Conservation (phyloP, 2,797 vertebrate genomes). For the Periophthalmus magnuspinnatus region DNA sequence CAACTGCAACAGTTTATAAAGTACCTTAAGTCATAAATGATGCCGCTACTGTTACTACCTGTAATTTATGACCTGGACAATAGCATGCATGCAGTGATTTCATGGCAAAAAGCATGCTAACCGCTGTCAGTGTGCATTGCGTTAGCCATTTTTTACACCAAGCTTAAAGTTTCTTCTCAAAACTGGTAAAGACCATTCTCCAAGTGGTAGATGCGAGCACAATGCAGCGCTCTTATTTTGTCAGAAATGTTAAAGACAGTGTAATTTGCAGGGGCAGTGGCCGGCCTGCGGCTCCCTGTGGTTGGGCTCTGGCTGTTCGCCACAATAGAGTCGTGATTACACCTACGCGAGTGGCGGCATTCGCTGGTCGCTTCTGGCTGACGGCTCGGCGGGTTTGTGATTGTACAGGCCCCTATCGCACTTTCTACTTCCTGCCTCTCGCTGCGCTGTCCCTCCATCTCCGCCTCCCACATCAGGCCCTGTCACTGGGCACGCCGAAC, state of each 20-base stretch:
- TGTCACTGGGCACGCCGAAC: conserved; percentile 37
- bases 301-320: conserved; percentile 68
- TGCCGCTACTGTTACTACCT: not conserved
- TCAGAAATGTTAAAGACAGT: conserved; percentile 65
- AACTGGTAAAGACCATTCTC: conserved; percentile 26
- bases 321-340: conserved; percentile 82
- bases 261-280: conserved; percentile 61
- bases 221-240: conserved; percentile 50
- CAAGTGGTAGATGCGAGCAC: conserved; percentile 30
- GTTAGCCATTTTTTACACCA: conserved; percentile 9
- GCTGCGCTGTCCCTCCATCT: conserved; percentile 48
- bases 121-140: not conserved
- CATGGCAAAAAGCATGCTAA: not conserved
- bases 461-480: conserved; percentile 49
- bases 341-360: conserved; percentile 60
- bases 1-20: not conserved
- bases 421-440: conserved; percentile 53
- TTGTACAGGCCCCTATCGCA: conserved; percentile 54
- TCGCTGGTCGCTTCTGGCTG: conserved; percentile 53
- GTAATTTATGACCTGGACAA: not conserved
- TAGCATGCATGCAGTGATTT: not conserved
- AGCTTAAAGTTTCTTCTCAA: conserved; percentile 10
- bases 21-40: not conserved
- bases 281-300: conserved; percentile 38
- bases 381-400: conserved; percentile 68